These are phyloP conservation scores for Ectropis crepuscularia DNA, from an alignment of 2,888 invertebrate species.

Conservation along the genomic window DNA sequence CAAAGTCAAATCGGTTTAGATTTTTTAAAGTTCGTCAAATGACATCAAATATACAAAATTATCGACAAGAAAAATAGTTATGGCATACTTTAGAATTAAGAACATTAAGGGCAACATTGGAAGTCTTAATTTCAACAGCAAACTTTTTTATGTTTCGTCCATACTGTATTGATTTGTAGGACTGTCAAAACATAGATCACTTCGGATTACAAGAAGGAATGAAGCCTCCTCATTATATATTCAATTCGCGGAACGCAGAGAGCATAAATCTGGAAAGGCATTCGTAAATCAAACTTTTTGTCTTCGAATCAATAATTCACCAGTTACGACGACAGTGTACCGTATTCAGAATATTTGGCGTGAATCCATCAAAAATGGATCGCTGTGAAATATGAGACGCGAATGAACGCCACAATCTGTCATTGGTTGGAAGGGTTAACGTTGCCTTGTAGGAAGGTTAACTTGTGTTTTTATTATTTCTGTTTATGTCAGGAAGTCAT, in stretches of 20 bases:
- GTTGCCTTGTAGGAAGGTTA: not conserved
- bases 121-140: no score
- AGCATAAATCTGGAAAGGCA: conserved; percentile 68
- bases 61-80: no score
- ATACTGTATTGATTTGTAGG: conserved; percentile 11
- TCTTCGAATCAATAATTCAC: conserved; percentile 71
- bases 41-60: no score
- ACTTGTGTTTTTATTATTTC: not conserved
- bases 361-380: conserved; percentile 35
- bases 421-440: conserved; percentile 3
- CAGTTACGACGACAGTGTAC: conserved; percentile 52
- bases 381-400: conserved; percentile 33
- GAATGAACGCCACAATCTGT: conserved; percentile 21
- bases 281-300: conserved; percentile 78
- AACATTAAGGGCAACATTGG: no score
- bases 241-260: conserved; percentile 68
- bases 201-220: conserved; percentile 43
- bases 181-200: conserved; percentile 39
- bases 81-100: no score
- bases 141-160: not conserved
- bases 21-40: no score
- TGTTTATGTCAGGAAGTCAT: not conserved
- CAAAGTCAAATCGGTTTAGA: no score
- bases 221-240: conserved; percentile 64
- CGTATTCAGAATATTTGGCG: conserved; percentile 36